A percentile compares a stretch with the other conserved stretches of the same genome.
These are phyloP conservation scores for Aphodius granarius DNA, from an alignment of 2,888 invertebrate genomes.

Conservation along the genomic window DNA sequence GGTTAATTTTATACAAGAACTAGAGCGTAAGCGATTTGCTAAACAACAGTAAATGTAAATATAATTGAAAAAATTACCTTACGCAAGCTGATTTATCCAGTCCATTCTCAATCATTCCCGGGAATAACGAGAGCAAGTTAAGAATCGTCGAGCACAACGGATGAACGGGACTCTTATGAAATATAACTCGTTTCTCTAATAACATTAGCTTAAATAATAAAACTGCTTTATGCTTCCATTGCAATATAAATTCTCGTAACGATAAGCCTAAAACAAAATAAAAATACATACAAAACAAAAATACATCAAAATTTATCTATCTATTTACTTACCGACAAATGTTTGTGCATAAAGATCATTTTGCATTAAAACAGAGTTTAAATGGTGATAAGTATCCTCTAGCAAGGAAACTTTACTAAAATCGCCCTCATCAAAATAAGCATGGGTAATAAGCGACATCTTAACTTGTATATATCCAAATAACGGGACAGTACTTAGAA, in stretches of 20 bases:
- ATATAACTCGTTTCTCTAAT: slow-evolving; percentile 85
- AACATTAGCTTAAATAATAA: slow-evolving; percentile 90
- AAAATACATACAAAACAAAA: not conserved
- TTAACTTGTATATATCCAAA: slow-evolving; percentile 96
- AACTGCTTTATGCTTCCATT: slow-evolving; percentile 90
- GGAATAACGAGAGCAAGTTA: slow-evolving; percentile 87
- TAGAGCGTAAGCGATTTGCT: not conserved
- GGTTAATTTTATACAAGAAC: slow-evolving; percentile 35
- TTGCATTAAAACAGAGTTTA: slow-evolving; percentile 79
- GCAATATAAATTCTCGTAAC: slow-evolving; percentile 75
- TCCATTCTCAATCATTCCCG: slow-evolving; percentile 85
- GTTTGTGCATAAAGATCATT: slow-evolving; percentile 65
- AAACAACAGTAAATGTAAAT: not conserved
- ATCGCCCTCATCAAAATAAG: slow-evolving; percentile 95
- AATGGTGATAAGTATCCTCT: slow-evolving; percentile 89
- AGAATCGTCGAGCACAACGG: slow-evolving; percentile 84
- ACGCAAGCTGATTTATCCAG: slow-evolving; percentile 81
- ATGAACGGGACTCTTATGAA: slow-evolving; percentile 92
- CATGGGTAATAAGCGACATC: slow-evolving; percentile 93
- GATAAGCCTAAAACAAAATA: slow-evolving; percentile 70
- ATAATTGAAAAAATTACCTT: slow-evolving; percentile 55
- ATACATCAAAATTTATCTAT: not conserved
- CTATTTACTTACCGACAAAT: slow-evolving; percentile 63
- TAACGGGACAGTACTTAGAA: slow-evolving; percentile 85
- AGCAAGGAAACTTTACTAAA: slow-evolving; percentile 85